phyloP scores from a whole-genome alignment of 2,888 invertebrate genomes.

The Loripinus fragilis region DNA sequence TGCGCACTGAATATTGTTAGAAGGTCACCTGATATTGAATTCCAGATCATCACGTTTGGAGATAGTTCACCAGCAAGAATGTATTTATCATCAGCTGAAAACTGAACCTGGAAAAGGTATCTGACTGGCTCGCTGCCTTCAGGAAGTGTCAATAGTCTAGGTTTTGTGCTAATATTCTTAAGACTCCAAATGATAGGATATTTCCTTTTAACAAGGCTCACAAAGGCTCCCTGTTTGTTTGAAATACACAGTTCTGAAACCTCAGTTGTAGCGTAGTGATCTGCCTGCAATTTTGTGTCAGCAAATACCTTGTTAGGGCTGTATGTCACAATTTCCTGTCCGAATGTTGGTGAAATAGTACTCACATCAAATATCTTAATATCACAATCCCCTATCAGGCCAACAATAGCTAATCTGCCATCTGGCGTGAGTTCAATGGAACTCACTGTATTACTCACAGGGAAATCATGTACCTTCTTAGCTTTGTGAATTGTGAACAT shows the following conservation, averaged over 20 bases:
- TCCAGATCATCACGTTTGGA: constrained; percentile 55
- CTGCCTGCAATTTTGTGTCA: constrained; percentile 32
- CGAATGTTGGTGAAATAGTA: constrained; percentile 48
- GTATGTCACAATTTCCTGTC: constrained; percentile 51
- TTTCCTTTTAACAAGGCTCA: constrained; percentile 54
- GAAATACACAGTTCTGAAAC: constrained; percentile 55
- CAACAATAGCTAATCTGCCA: constrained; percentile 64
- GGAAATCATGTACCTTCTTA: constrained; percentile 41
- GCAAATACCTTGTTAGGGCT: constrained; percentile 47
- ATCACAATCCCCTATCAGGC: constrained; percentile 65
- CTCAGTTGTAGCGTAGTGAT: constrained; percentile 53
- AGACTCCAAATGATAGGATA: constrained; percentile 61
- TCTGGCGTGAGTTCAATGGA: constrained; percentile 62
- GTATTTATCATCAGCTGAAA: constrained; percentile 55
- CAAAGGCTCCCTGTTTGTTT: constrained; percentile 49
- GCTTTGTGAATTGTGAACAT: constrained; percentile 46
- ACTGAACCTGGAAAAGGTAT: constrained; percentile 50
- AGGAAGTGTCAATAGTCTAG: constrained; percentile 43
- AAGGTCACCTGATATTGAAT: constrained; percentile 49
- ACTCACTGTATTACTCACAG: constrained; percentile 58
- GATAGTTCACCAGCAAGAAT: constrained; percentile 52
- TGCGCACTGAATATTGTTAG: constrained; percentile 49
- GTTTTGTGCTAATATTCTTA: constrained; percentile 53
- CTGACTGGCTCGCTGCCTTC: constrained; percentile 37
- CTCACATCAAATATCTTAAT: constrained; percentile 61